Evolutionary conservation across 2,113 vertebrate species (phyloP).

Genomic region (Limanda limanda): DNA sequence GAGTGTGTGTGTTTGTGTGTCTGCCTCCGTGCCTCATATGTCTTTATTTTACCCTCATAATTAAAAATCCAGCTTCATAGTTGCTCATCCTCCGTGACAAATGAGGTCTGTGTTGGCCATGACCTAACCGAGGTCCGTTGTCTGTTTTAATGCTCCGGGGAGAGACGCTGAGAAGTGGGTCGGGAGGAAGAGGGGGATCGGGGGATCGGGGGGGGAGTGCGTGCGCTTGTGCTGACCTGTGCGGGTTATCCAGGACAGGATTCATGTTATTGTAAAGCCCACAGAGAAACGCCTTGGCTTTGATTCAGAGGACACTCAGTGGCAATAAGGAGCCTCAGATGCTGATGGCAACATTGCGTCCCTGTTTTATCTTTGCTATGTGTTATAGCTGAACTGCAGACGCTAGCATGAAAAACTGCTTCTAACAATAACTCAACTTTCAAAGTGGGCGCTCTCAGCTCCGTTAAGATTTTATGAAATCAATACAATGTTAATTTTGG

Average conservation of each 20-base stretch:
- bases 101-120: slow-evolving; percentile 74
- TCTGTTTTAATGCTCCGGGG: slow-evolving; percentile 74
- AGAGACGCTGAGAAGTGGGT: slow-evolving; percentile 69
- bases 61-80: slow-evolving; percentile 69
- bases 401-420: not conserved
- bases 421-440: not conserved
- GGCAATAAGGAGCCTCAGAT: slow-evolving; percentile 52
- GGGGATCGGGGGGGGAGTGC: slow-evolving; percentile 4
- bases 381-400: slow-evolving; percentile 26
- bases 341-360: slow-evolving; percentile 21
- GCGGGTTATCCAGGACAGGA: slow-evolving; percentile 56
- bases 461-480: not conserved
- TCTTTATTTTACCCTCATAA: slow-evolving; percentile 73
- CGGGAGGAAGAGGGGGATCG: slow-evolving; percentile 27
- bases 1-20: not conserved
- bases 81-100: slow-evolving; percentile 76
- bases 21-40: slow-evolving; percentile 47
- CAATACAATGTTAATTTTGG: no score
- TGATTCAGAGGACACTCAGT: slow-evolving; percentile 64
- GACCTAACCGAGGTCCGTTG: slow-evolving; percentile 76
- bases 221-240: slow-evolving; percentile 66
- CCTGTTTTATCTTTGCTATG: slow-evolving; percentile 37
- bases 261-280: slow-evolving; percentile 64
- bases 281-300: slow-evolving; percentile 55
- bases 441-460: not conserved